These are phyloP conservation scores for Mechanitis messenoides DNA, from an alignment of 2,888 invertebrate genomes.

Conservation along the genomic window DNA sequence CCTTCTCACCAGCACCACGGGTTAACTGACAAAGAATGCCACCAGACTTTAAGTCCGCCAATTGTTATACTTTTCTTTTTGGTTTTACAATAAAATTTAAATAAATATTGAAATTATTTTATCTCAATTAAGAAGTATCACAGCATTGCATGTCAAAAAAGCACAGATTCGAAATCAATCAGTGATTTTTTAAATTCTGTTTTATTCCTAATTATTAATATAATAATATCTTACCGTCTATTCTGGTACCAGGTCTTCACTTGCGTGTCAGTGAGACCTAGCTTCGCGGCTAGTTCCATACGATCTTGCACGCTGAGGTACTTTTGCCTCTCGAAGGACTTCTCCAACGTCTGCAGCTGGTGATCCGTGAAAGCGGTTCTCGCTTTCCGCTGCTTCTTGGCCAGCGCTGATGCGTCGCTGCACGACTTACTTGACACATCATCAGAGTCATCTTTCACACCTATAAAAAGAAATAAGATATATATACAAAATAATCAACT, in stretches of 20 bases:
- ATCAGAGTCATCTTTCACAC: conserved; percentile 90
- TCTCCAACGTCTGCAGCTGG: conserved; percentile 96
- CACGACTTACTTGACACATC: conserved; percentile 78
- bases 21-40: too few relatives aligned
- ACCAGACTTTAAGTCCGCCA: too few relatives aligned
- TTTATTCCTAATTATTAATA: too few relatives aligned
- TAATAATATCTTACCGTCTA: conserved; percentile 83
- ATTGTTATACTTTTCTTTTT: too few relatives aligned
- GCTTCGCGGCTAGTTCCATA: conserved; percentile 97
- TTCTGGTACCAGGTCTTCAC: conserved; percentile 99
- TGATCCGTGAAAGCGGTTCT: conserved; percentile 99
- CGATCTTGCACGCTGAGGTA: conserved; percentile 97
- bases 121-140: too few relatives aligned
- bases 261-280: conserved; percentile 98
- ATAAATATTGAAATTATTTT: too few relatives aligned
- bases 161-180: too few relatives aligned
- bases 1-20: too few relatives aligned
- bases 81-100: too few relatives aligned
- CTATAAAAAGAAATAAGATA: conserved; percentile 64
- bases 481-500: not conserved
- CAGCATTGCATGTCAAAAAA: too few relatives aligned
- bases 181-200: too few relatives aligned
- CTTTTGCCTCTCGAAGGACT: conserved; percentile 97
- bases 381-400: conserved; percentile 97
- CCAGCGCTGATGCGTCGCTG: conserved; percentile 73